Conservation (phyloP, 2,113 vertebrate species). For the Uria lomvia region DNA sequence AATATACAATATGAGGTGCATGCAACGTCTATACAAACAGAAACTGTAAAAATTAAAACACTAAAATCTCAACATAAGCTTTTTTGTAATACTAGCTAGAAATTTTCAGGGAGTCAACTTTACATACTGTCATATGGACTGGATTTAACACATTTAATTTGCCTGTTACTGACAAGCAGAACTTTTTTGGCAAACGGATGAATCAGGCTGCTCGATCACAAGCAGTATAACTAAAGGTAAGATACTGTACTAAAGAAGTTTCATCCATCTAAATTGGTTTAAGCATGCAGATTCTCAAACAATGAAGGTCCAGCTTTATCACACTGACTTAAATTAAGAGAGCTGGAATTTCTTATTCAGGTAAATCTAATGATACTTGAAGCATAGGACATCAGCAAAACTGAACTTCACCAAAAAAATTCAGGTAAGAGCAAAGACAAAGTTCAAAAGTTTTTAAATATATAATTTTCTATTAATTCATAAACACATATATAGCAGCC, state of each 20-base stretch:
- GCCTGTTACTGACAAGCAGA: neutral
- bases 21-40: neutral
- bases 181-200: neutral
- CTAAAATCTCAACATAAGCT: neutral
- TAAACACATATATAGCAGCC: neutral
- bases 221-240: neutral
- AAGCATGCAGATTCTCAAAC: neutral
- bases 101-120: neutral
- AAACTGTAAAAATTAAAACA: neutral
- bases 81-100: neutral
- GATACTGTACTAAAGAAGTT: neutral
- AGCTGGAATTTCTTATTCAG: neutral
- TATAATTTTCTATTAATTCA: neutral
- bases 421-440: neutral
- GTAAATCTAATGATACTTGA: neutral
- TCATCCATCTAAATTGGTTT: neutral
- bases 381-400: neutral
- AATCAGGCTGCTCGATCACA: neutral
- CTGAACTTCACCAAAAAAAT: neutral
- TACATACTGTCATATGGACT: neutral
- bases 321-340: neutral
- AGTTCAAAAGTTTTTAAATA: neutral
- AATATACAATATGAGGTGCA: neutral
- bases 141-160: neutral
- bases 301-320: neutral